Evolutionary conservation across 2,888 invertebrate genomes (phyloP), one percentile per base, ranked within the genome.

Genomic region (Eudasyphora cyanicolor): DNA sequence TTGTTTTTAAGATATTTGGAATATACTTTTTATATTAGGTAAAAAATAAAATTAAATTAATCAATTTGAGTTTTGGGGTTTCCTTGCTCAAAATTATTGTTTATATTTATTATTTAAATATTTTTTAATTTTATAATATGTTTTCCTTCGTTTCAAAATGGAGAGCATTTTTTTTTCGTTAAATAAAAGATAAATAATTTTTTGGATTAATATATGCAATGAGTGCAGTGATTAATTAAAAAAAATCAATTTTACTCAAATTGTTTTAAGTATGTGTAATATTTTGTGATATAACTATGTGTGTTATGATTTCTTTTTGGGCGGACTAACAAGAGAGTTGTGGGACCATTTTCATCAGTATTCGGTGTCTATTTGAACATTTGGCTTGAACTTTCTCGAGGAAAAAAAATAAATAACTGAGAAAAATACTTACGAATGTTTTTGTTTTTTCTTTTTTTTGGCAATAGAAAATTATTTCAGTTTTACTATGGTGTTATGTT

Each of bases 241-340:
- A 24, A 29, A 14, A 60, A 29, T 29, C 5, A 60, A 24, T 51
- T 35, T 7, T 35, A 49, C 8, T n/a, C n/a, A 32, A 29, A 62
- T 62, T 21, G 2, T 51, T 19, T 21, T 6, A 49, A 51, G 17
- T 32, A 17, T 62, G 14, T 57, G 2, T 57, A 24, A 17, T 62
- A 62, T 62, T 62, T 32, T n/a, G n/a, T n/a, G n/a, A 14, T 60
- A 12, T 60, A 29, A 60, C 27, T 60, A 60, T 12, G 49, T 42
- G 32, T 78, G 79, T 79, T 29, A 62, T 73, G 24, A 24, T 49
- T 45, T 81, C 54, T 77, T 38, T 74, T 70, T 84, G 84, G 84
- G 84, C 84, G 84, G 84, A 84, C 84, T 81, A 51, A 78, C 76
- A 79, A 78, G 38, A 76, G 73, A 83, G 49, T 64, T 60, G 29